phyloP scores from a whole-genome alignment of 2,888 invertebrate species.

The Brachyopa scutellaris region DNA sequence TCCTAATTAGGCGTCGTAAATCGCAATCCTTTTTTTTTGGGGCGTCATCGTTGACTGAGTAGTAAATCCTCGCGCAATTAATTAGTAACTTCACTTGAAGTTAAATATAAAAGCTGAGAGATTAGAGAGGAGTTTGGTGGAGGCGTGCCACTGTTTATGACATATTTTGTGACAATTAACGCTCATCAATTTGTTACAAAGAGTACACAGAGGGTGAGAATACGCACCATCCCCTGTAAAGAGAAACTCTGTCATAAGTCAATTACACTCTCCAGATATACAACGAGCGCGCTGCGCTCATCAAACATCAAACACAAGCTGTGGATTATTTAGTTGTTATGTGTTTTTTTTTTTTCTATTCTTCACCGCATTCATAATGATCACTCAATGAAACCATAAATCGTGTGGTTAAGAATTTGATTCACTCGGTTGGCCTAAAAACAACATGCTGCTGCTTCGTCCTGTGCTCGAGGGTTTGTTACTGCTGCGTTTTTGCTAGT shows the following conservation, averaged over 20 bases:
- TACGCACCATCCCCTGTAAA: slow-evolving; percentile 11
- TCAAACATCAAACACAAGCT: slow-evolving; percentile 29
- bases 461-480: slow-evolving; percentile 45
- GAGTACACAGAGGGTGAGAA: neutral
- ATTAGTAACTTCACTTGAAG: slow-evolving; percentile 47
- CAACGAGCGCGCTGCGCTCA: neutral
- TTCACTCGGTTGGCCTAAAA: slow-evolving; percentile 32
- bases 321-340: slow-evolving; percentile 32
- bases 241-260: slow-evolving; percentile 54
- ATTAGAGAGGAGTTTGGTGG: slow-evolving; percentile 35
- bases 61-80: slow-evolving; percentile 62
- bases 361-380: slow-evolving; percentile 35
- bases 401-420: slow-evolving; percentile 59
- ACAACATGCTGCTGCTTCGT: slow-evolving; percentile 23
- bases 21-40: slow-evolving; percentile 35
- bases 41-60: slow-evolving; percentile 8
- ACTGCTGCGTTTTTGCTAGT: neutral
- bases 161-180: slow-evolving; percentile 62
- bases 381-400: slow-evolving; percentile 64
- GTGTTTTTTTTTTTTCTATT: slow-evolving; percentile 8
- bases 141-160: slow-evolving; percentile 66
- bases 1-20: slow-evolving; percentile 54
- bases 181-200: slow-evolving; percentile 41
- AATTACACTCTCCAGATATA: slow-evolving; percentile 57
- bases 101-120: slow-evolving; percentile 38